Conservation (phyloP, 2,797 vertebrate species). For the Todus mexicanus region DNA sequence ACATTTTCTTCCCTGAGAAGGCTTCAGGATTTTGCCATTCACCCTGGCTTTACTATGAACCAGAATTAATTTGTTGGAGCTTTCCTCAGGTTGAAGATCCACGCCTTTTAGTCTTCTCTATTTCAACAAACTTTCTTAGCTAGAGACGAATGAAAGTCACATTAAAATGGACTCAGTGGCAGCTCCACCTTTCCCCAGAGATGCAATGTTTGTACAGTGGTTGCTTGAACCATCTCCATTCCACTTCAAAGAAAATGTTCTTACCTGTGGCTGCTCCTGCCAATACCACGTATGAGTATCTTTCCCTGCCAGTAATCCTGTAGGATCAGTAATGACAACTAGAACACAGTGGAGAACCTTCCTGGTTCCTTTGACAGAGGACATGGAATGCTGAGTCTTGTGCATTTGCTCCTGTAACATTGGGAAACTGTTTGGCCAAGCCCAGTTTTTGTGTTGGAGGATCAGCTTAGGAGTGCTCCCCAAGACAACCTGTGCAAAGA, state of each 20-base stretch:
- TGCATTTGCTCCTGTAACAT: neutral
- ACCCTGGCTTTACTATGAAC: neutral
- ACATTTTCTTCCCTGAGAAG: neutral
- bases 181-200: neutral
- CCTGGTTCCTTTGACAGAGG: neutral
- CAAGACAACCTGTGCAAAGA: neutral
- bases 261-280: neutral
- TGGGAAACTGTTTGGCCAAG: neutral
- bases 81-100: neutral
- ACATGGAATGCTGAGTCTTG: neutral
- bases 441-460: neutral
- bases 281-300: neutral
- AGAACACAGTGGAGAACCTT: neutral
- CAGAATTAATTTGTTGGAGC: neutral
- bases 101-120: neutral
- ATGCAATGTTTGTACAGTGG: neutral
- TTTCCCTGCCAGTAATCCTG: fast-evolving
- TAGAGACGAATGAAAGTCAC: neutral
- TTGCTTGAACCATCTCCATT: neutral
- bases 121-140: neutral
- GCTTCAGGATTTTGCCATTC: neutral
- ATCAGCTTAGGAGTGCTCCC: neutral
- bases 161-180: neutral
- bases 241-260: neutral
- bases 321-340: neutral